Conservation (phyloP, 2,888 invertebrate species). For the Crioceris asparagi region DNA sequence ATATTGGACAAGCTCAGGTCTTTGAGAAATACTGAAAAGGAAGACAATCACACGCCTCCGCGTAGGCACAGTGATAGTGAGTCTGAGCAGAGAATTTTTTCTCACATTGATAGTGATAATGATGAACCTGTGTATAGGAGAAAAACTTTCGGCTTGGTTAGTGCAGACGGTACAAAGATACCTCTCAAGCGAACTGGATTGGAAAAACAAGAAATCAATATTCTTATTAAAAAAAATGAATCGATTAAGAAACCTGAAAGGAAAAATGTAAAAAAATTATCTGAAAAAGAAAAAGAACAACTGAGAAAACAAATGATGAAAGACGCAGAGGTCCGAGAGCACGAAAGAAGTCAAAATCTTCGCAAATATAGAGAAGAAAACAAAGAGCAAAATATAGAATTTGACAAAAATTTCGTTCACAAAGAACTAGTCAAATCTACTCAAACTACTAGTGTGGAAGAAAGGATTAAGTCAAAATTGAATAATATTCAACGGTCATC, state of each 20-base stretch:
- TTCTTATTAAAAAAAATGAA: slow-evolving; percentile 13
- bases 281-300: slow-evolving; percentile 57
- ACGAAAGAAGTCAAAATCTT: slow-evolving; percentile 52
- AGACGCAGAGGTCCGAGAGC: slow-evolving; percentile 63
- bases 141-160: slow-evolving; percentile 34
- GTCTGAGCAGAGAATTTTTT: slow-evolving; percentile 13
- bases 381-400: slow-evolving; percentile 37
- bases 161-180: slow-evolving; percentile 35
- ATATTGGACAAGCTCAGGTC: slow-evolving; percentile 15
- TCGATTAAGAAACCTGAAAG: slow-evolving; percentile 12
- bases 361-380: slow-evolving; percentile 52
- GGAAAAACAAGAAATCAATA: slow-evolving; percentile 8
- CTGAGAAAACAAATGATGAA: slow-evolving; percentile 71
- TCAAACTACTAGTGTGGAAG: slow-evolving; percentile 62
- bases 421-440: slow-evolving; percentile 56
- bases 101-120: slow-evolving; percentile 22
- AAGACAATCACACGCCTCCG: not conserved
- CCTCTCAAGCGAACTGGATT: slow-evolving; percentile 19
- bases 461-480: slow-evolving; percentile 75
- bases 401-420: slow-evolving; percentile 44
- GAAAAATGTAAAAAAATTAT: slow-evolving; percentile 34
- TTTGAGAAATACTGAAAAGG: slow-evolving; percentile 18
- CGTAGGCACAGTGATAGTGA: slow-evolving; percentile 15
- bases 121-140: slow-evolving; percentile 28
- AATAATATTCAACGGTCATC: slow-evolving; percentile 80